Percentiles rank a stretch among this genome's conserved stretches.
These are phyloP conservation scores for Aphelocoma coerulescens DNA, from an alignment of 2,113 vertebrate genomes.

Conservation along the genomic window DNA sequence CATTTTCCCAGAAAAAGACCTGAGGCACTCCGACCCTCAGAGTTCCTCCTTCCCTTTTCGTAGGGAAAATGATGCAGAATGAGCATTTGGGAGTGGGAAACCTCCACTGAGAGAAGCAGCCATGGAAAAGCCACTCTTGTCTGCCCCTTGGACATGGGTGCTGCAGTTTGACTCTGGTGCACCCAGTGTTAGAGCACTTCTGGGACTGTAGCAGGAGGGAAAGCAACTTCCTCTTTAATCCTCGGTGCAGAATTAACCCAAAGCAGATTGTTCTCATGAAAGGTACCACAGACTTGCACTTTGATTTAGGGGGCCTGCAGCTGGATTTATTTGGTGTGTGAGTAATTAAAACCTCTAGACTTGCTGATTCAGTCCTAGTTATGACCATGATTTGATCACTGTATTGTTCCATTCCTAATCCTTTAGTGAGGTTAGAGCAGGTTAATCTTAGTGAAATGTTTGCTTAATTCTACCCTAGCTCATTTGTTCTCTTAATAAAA, in stretches of 20 bases:
- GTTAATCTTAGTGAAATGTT: conserved; percentile 37
- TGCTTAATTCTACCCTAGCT: conserved; percentile 8
- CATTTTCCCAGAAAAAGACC: neutral
- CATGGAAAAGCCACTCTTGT: neutral
- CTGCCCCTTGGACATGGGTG: neutral
- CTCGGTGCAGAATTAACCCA: neutral
- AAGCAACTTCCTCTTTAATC: neutral
- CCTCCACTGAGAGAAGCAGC: neutral
- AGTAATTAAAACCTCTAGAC: conserved; percentile 14
- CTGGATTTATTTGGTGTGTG: neutral
- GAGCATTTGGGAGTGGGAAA: neutral
- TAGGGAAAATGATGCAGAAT: neutral
- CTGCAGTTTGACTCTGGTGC: neutral
- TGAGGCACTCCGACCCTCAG: neutral
- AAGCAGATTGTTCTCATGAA: neutral
- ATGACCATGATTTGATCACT: conserved; percentile 35
- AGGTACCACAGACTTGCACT: neutral
- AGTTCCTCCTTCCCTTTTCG: neutral
- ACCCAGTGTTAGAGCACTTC: neutral
- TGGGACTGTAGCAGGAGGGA: neutral
- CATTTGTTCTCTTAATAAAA: conserved; percentile 45
- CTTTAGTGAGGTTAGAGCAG: neutral
- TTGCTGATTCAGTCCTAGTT: conserved; percentile 21
- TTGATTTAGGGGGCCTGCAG: neutral
- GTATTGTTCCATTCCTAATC: conserved; percentile 13